These are phyloP conservation scores for Ramphastos sulfuratus DNA, from an alignment of 2,113 vertebrate species.

Conservation along the genomic window DNA sequence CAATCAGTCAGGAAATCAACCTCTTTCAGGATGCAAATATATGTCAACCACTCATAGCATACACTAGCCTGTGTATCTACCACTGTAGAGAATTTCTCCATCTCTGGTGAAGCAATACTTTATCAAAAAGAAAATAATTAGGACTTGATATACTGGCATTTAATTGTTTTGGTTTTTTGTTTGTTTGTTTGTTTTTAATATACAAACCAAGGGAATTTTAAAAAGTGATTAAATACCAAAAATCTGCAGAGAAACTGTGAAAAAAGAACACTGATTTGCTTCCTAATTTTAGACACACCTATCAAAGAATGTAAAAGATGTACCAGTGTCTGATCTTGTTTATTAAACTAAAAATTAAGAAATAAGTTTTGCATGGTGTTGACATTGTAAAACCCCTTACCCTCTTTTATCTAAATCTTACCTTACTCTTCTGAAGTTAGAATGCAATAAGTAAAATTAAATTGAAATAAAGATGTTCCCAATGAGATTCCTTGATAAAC, in stretches of 20 bases:
- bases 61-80: not conserved
- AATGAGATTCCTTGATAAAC: not conserved
- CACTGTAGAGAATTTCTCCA: not conserved
- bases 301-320: not conserved
- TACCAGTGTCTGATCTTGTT: not conserved
- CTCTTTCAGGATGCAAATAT: not conserved
- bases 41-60: not conserved
- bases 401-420: not conserved
- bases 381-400: not conserved
- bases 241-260: not conserved
- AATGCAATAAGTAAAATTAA: not conserved
- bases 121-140: not conserved
- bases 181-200: not conserved
- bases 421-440: not conserved
- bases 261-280: not conserved
- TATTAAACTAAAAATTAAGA: not conserved
- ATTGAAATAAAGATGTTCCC: not conserved
- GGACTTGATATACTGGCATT: not conserved
- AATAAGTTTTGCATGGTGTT: not conserved
- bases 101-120: not conserved
- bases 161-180: not conserved
- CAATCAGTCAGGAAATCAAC: not conserved
- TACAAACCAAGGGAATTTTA: not conserved
- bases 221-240: not conserved
- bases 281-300: not conserved